phyloP scores from a whole-genome alignment of 1,140 invertebrate genomes.

The Patella vulgata region DNA sequence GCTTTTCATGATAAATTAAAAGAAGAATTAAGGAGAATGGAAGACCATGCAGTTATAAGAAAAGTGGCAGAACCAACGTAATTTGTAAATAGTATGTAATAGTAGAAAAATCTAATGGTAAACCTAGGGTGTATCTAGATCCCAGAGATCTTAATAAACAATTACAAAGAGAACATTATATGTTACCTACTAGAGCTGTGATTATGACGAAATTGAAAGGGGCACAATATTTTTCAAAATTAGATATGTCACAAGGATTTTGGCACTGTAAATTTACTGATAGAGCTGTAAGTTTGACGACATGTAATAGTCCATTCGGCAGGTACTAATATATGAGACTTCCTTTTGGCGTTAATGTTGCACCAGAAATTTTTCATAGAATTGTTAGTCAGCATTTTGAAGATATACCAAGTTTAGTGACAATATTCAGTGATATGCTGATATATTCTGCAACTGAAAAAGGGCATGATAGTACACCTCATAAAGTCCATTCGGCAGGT shows the following conservation, averaged over 20 bases:
- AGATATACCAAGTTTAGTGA: no score
- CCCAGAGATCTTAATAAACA: slow-evolving; percentile 68
- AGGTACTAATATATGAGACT: slow-evolving; percentile 54
- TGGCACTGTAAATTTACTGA: slow-evolving; percentile 62
- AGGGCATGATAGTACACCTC: no score
- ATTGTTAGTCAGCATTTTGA: no score
- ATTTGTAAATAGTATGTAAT: slow-evolving; percentile 38
- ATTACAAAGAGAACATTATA: slow-evolving; percentile 55
- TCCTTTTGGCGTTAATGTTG: slow-evolving; percentile 60
- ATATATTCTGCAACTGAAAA: no score
- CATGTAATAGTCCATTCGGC: slow-evolving; percentile 57
- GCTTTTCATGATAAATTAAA: slow-evolving; percentile 26
- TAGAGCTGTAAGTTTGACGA: slow-evolving; percentile 44
- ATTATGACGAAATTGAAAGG: slow-evolving; percentile 14
- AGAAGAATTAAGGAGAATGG: slow-evolving; percentile 31
- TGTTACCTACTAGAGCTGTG: slow-evolving; percentile 30
- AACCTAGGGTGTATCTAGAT: slow-evolving; percentile 69
- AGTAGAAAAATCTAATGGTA: slow-evolving; percentile 37
- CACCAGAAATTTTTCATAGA: no score
- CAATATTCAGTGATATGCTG: no score
- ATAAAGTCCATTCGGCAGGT: slow-evolving; percentile 60
- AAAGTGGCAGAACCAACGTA: slow-evolving; percentile 37
- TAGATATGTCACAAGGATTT: slow-evolving; percentile 38
- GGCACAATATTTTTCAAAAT: slow-evolving; percentile 26
- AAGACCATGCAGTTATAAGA: slow-evolving; percentile 22